These are phyloP conservation scores for Oncorhynchus mykiss DNA, from an alignment of 2,113 vertebrate genomes.

Conservation along the genomic window DNA sequence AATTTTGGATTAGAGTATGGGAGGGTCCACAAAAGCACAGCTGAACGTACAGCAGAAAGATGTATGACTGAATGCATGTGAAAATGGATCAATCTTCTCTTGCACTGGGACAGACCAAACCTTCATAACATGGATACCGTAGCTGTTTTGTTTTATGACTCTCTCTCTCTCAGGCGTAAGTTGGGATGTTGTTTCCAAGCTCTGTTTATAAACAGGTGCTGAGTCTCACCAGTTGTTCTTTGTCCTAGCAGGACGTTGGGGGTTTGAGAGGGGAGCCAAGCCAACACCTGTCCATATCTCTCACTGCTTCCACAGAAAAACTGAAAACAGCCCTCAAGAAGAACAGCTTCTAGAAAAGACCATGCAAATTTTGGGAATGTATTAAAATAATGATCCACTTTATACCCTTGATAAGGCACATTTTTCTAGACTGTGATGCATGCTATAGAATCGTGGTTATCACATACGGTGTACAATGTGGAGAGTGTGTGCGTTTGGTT, in stretches of 20 bases:
- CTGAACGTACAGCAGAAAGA: too few relatives aligned
- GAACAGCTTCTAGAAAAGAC: not conserved
- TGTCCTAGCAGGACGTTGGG: slow-evolving; percentile 23
- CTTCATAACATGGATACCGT: slow-evolving; percentile 1
- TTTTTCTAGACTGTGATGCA: not conserved
- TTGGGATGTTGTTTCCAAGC: slow-evolving; percentile 55
- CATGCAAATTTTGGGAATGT: too few relatives aligned
- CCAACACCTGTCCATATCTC: slow-evolving; percentile 57
- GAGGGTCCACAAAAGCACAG: not conserved
- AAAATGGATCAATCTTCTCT: not conserved
- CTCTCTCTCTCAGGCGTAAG: slow-evolving; percentile 28
- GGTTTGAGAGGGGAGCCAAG: slow-evolving; percentile 42
- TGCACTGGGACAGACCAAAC: too few relatives aligned
- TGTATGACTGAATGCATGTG: too few relatives aligned
- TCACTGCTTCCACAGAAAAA: slow-evolving; percentile 29
- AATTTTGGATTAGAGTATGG: not conserved
- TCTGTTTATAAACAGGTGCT: slow-evolving; percentile 57
- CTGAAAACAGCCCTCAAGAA: not conserved
- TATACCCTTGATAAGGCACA: not conserved
- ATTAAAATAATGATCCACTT: too few relatives aligned
- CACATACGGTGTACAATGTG: not conserved
- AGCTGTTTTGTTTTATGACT: slow-evolving; percentile 33
- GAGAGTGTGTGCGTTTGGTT: not conserved
- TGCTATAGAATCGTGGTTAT: not conserved
- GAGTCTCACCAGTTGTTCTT: slow-evolving; percentile 59